Evolutionary conservation across 2,113 vertebrate genomes (phyloP), one percentile per base, ranked within the genome.

Genomic region (Narcine bancroftii): DNA sequence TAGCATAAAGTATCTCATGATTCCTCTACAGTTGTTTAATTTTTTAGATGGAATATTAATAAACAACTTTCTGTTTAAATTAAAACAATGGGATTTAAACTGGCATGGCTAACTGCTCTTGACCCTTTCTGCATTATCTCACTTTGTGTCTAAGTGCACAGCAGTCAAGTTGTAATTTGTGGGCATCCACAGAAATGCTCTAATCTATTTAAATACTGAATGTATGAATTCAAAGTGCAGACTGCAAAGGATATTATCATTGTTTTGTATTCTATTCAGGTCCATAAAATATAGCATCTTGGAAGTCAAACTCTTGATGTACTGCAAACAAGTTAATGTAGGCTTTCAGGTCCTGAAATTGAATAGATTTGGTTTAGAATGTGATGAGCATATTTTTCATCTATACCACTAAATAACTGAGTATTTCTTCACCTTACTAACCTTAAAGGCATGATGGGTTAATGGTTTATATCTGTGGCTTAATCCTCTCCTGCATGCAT

Each of bases 401-500:
- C 24, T 26, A 47, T 26, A 60, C 60, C 33, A 50, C 65, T 45
- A 42, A 91, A 47, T 69, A 71, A 39, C 89, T 91, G 63, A 91
- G 89, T 39, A 71, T 91, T 91, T 91, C 65, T 26, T 47, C 89
- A 91, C 63, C 87, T 69, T 92, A 93, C 94, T 93, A 95, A 94
- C 96, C 97, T 95, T 96, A 94, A 95, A 97, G 97, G 96, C 96
- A 96, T 95, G 96, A 95, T 92, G 95, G 97, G 97, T 97, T 97
- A 98, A 97, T 95, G 95, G 95, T 69, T 89, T 91, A 91, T 69
- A 71, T 91, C 45, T 91, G 63, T 96, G 96, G 96, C 95, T 95
- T 97, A 97, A 98, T 98, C 97, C 96, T 96, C 96, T 97, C 97
- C 97, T 99, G 97, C 97, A 98, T 99, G 97, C 97, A 98, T 98